phyloP scores from a whole-genome alignment of 2,888 invertebrate genomes.

The Spatulosminthurus flaviceps region DNA sequence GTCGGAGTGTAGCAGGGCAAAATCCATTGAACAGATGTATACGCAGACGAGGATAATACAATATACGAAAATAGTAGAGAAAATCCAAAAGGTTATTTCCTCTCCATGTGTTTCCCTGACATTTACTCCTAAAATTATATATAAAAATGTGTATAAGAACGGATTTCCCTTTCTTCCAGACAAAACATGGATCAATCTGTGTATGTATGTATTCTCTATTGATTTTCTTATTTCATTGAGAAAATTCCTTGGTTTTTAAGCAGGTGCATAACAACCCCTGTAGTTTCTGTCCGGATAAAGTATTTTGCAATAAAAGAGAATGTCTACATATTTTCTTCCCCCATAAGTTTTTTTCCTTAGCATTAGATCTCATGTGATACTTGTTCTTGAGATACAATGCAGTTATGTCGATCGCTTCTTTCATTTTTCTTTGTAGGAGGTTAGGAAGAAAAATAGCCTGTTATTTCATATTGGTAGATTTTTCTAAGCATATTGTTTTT shows the following conservation, averaged over 20 bases:
- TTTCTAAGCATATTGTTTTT: too few species aligned
- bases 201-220: background rate
- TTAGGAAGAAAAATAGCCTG: background rate
- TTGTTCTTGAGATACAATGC: background rate
- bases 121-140: slow-evolving; percentile 39
- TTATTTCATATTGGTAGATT: too few species aligned
- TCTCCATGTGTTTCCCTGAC: slow-evolving; percentile 41
- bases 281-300: too few species aligned
- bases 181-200: too few species aligned
- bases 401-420: slow-evolving; percentile 2
- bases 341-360: background rate
- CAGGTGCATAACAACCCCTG: background rate
- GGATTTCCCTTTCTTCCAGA: background rate
- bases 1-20: slow-evolving; percentile 22
- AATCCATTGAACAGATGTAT: slow-evolving; percentile 31
- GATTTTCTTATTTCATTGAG: background rate
- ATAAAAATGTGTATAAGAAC: too few species aligned
- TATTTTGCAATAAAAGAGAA: background rate
- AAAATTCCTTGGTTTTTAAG: background rate
- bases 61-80: too few species aligned
- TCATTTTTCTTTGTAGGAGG: slow-evolving; percentile 1
- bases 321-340: background rate
- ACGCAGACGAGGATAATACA: too few species aligned
- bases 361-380: background rate
- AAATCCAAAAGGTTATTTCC: slow-evolving; percentile 37